Evolutionary conservation across 2,797 vertebrate genomes (phyloP).

Genomic region (Falco naumanni): DNA sequence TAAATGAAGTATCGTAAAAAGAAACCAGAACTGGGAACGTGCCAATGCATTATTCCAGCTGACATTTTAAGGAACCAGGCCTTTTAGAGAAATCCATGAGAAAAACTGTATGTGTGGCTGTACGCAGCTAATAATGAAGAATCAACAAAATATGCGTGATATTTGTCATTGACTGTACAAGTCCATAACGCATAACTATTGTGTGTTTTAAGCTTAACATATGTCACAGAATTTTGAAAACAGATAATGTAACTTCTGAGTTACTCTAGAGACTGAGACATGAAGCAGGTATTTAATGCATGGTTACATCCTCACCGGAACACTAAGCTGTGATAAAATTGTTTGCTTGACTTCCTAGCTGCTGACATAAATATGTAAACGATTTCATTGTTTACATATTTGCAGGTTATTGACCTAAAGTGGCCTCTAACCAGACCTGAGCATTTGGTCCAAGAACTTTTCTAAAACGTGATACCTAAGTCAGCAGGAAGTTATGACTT

Average conservation of each 20-base stretch:
- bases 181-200: background rate
- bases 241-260: background rate
- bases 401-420: background rate
- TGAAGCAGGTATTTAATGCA: background rate
- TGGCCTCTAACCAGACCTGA: background rate
- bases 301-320: background rate
- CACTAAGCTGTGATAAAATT: background rate
- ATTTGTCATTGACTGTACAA: background rate
- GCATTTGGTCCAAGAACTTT: background rate
- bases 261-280: background rate
- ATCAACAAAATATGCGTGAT: background rate
- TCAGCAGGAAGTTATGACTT: background rate
- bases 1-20: background rate
- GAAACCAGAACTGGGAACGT: background rate
- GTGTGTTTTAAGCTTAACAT: background rate
- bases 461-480: background rate
- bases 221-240: background rate
- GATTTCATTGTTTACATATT: background rate
- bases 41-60: background rate
- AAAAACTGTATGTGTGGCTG: background rate
- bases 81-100: background rate
- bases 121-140: background rate
- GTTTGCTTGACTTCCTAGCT: background rate
- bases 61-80: background rate
- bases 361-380: background rate